Evolutionary conservation across 2,797 vertebrate species (phyloP).

Genomic region (Clamator glandarius): DNA sequence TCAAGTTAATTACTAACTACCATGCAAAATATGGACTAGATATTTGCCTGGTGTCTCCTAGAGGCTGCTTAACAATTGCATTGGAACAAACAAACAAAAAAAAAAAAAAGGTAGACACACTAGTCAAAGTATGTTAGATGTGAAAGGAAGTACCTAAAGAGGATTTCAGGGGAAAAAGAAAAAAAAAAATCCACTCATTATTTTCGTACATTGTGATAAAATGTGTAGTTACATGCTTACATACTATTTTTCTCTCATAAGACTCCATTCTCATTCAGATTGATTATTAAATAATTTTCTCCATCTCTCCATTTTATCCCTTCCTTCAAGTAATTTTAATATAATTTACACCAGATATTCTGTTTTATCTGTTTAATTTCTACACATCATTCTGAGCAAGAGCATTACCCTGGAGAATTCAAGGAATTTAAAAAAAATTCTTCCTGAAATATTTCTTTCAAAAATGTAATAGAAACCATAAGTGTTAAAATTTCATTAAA

Average conservation of each 20-base stretch:
- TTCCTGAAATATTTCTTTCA: background rate
- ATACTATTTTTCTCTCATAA: background rate
- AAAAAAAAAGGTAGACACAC: background rate
- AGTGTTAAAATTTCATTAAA: background rate
- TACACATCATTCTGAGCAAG: background rate
- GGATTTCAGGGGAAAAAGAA: background rate
- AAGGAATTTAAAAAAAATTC: background rate
- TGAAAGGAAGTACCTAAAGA: background rate
- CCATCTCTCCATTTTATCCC: background rate
- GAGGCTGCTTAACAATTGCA: background rate
- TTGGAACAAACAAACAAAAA: background rate
- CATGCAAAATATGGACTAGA: background rate
- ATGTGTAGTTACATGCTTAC: background rate
- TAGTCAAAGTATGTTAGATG: background rate
- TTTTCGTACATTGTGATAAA: background rate
- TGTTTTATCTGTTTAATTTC: background rate
- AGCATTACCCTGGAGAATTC: background rate
- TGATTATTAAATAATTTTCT: background rate
- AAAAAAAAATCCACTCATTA: background rate
- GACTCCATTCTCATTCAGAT: background rate
- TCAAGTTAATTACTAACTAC: constrained; percentile 6
- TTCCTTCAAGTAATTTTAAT: background rate
- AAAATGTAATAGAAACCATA: background rate
- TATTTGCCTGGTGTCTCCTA: constrained; percentile 10
- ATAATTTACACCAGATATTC: background rate